Conservation (phyloP, 2,113 vertebrate genomes). For the Caloenas nicobarica region DNA sequence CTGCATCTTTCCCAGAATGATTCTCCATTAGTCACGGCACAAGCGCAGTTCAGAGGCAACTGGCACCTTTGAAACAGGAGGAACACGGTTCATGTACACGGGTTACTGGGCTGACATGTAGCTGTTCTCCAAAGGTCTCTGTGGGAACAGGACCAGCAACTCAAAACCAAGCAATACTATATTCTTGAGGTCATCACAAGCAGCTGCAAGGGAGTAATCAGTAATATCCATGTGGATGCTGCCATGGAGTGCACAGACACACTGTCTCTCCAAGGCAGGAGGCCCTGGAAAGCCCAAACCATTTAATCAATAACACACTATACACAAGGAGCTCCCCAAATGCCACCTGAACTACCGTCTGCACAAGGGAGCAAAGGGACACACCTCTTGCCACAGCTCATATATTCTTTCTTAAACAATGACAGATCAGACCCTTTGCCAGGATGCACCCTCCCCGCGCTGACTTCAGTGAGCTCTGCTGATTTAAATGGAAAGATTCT, state of each 20-base stretch:
- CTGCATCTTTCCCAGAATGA: background rate
- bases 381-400: background rate
- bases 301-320: background rate
- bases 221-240: background rate
- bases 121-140: background rate
- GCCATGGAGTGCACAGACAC: background rate
- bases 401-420: background rate
- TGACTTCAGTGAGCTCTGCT: background rate
- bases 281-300: background rate
- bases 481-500: background rate
- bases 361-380: background rate
- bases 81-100: background rate
- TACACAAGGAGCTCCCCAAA: background rate
- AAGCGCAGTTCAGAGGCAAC: background rate
- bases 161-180: background rate
- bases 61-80: background rate
- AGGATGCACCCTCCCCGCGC: background rate
- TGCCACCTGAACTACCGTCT: background rate
- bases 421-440: background rate
- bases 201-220: background rate
- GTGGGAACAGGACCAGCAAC: background rate
- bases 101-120: background rate
- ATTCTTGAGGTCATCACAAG: background rate
- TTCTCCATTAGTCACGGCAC: background rate
- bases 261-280: background rate